phyloP scores from a whole-genome alignment of 2,888 invertebrate genomes.

The Heliconius ismenius region DNA sequence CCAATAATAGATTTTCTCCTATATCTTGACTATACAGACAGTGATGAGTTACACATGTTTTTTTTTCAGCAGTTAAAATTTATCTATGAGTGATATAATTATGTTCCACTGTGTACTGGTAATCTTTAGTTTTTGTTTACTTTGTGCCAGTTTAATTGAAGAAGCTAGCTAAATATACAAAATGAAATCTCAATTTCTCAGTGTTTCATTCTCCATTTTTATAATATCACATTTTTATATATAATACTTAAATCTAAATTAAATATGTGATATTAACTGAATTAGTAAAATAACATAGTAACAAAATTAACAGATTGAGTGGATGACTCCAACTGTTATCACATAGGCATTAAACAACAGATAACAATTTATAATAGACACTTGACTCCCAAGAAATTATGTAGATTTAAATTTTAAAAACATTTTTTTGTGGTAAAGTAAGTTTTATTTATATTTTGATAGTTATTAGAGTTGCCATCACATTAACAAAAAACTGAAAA shows the following conservation, averaged over 20 bases:
- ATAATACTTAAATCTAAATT: not conserved
- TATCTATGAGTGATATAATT: too few relatives aligned
- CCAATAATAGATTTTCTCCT: too few relatives aligned
- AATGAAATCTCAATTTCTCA: too few relatives aligned
- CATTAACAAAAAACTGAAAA: too few relatives aligned
- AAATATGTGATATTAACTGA: not conserved
- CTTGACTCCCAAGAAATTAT: constrained; percentile 12
- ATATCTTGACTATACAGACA: too few relatives aligned
- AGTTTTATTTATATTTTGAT: not conserved
- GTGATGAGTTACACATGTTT: too few relatives aligned
- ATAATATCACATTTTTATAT: not conserved
- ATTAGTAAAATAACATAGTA: not conserved
- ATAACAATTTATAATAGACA: constrained; percentile 3
- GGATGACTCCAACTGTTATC: not conserved
- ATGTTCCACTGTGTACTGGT: too few relatives aligned
- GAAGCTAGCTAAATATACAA: too few relatives aligned
- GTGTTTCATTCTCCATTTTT: not conserved
- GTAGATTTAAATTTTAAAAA: not conserved
- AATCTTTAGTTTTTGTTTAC: too few relatives aligned
- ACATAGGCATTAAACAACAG: constrained; percentile 5
- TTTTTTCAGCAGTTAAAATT: too few relatives aligned
- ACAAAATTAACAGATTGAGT: not conserved
- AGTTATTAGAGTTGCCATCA: not conserved
- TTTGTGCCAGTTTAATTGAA: too few relatives aligned
- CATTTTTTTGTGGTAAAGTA: not conserved